These are phyloP conservation scores for Aix galericulata DNA, from an alignment of 2,113 vertebrate genomes.

Conservation along the genomic window DNA sequence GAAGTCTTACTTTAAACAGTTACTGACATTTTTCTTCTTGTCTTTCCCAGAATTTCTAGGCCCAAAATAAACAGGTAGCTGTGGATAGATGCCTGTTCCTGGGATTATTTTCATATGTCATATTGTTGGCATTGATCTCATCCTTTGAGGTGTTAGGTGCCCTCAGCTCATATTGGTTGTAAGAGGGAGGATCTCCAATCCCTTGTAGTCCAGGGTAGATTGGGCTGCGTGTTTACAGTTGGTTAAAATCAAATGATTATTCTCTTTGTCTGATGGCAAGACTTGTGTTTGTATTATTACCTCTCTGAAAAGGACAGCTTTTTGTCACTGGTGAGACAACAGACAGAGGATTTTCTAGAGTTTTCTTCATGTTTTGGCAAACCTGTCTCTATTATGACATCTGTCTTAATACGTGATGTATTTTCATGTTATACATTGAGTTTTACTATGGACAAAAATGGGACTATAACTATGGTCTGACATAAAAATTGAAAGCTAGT, in stretches of 20 bases:
- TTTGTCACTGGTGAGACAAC: background rate
- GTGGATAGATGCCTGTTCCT: background rate
- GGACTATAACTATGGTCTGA: background rate
- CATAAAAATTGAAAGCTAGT: background rate
- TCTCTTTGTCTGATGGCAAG: background rate
- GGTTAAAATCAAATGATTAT: background rate
- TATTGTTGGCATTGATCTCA: background rate
- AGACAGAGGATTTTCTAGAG: background rate
- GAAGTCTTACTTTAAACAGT: slow-evolving; percentile 43
- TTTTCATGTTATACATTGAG: background rate
- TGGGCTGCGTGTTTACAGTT: background rate
- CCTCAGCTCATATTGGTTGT: background rate
- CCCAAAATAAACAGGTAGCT: background rate
- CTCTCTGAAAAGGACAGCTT: background rate
- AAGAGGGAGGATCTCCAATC: background rate
- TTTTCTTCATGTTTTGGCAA: background rate
- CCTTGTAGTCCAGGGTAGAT: background rate
- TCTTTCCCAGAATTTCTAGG: background rate
- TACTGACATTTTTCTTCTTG: background rate
- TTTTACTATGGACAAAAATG: background rate
- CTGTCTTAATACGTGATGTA: background rate
- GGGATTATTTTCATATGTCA: background rate
- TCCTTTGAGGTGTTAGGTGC: background rate
- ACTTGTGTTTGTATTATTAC: background rate
- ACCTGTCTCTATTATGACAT: background rate